Evolutionary conservation across 2,888 invertebrate species (phyloP).

Genomic region (Amphipyra berbera): DNA sequence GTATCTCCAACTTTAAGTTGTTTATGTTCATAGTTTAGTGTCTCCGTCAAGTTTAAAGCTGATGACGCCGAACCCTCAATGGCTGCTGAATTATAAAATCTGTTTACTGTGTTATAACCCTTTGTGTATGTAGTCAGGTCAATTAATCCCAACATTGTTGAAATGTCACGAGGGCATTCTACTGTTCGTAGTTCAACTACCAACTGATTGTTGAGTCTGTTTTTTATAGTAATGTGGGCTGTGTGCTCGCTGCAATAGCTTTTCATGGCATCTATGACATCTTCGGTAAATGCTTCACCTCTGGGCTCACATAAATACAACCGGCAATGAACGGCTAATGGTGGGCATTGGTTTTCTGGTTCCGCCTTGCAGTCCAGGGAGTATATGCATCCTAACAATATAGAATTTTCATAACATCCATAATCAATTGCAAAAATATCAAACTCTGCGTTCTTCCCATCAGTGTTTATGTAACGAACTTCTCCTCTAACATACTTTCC

Average conservation of each 20-base stretch:
- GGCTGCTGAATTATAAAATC: constrained; percentile 5
- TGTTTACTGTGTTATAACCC: background rate
- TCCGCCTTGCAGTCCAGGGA: background rate
- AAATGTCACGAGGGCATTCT: constrained; percentile 41
- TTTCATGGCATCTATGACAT: constrained; percentile 43
- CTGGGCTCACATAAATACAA: constrained; percentile 42
- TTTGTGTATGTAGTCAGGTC: constrained; percentile 21
- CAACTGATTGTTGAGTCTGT: constrained; percentile 15
- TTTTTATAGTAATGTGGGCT: constrained; percentile 24
- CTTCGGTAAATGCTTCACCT: constrained; percentile 18
- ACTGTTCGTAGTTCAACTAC: constrained; percentile 37
- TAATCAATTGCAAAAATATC: constrained; percentile 48
- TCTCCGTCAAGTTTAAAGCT: background rate
- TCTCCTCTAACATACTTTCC: constrained; percentile 39
- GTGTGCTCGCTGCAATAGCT: constrained; percentile 20
- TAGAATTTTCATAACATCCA: constrained; percentile 35
- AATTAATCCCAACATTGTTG: constrained; percentile 33
- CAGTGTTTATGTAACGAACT: constrained; percentile 6
- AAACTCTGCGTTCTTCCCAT: background rate
- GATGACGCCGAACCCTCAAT: background rate
- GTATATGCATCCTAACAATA: constrained; percentile 18
- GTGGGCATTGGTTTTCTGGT: constrained; percentile 15
- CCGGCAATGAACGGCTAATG: constrained; percentile 41
- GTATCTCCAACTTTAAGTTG: constrained; percentile 32
- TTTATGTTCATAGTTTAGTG: constrained; percentile 27